Base-by-base conservation (phyloP, 2,888 invertebrate species). In the Chrysopilus asiliformis region DNA sequence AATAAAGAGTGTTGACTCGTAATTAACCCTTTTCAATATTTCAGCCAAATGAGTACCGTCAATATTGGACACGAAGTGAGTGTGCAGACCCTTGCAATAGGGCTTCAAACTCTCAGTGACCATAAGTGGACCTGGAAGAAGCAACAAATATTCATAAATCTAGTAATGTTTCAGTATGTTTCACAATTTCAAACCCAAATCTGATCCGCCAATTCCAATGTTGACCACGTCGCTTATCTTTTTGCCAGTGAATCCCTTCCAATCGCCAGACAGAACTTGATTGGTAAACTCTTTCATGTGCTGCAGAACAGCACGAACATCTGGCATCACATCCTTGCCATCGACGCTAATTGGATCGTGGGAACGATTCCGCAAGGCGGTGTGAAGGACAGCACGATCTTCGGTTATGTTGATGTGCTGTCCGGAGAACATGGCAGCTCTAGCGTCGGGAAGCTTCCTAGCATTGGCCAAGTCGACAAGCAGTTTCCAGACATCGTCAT, bases 141-240 rank as follows among this genome's bases (percentile, higher is more conserved):
- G n/a, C n/a, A n/a, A n/a, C n/a, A n/a, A n/a, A n/a, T n/a, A n/a
- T n/a, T n/a, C n/a, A n/a, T n/a, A n/a, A n/a, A n/a, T n/a, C n/a
- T n/a, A n/a, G n/a, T n/a, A n/a, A n/a, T n/a, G n/a, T n/a, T n/a
- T n/a, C n/a, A n/a, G n/a, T n/a, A n/a, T n/a, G n/a, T n/a, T n/a
- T n/a, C n/a, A n/a, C n/a, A n/a, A n/a, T n/a, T n/a, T n/a, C n/a
- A n/a, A n/a, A n/a, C n/a, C 98, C 57, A 99, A 72, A 68, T 99
- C 98, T 2, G 97, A 98, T 24, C 98, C 98, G 20, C 98, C 98
- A 54, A 99, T 99, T 41, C 98, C 98, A 62, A 99, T 98, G 64
- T 98, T 99, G 41, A 98, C 84, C 25, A 98, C 87, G 68, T 98
- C 95, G 32, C 87, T 91, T 42, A 99, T 97, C 41, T 79, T 64